Conservation (phyloP, 2,888 invertebrate genomes). For the Machimus atricapillus region DNA sequence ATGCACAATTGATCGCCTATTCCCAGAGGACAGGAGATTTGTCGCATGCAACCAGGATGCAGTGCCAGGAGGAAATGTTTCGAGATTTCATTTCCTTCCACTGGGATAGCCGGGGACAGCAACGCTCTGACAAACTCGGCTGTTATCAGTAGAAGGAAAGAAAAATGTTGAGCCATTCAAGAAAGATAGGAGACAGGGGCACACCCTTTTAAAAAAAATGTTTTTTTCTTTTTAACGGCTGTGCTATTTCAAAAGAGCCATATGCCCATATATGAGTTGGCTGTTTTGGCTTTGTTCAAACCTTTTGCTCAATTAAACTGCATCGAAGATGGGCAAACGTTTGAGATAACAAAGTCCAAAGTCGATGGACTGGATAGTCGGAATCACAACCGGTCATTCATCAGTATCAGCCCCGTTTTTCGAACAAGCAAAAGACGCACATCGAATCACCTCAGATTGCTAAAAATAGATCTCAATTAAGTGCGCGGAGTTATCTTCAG, state of each 20-base stretch:
- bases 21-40: neutral
- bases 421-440: neutral
- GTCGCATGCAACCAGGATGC: neutral
- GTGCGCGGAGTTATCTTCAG: constrained; percentile 6
- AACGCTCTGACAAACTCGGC: neutral
- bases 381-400: constrained; percentile 30
- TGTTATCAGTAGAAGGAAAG: neutral
- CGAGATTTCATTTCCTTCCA: neutral
- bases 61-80: neutral
- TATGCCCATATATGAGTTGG: neutral
- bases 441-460: constrained; percentile 29
- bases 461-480: constrained; percentile 33
- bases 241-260: neutral
- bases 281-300: neutral
- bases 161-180: neutral
- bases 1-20: neutral
- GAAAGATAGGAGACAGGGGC: neutral
- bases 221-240: neutral
- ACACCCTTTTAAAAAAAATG: neutral
- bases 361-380: neutral
- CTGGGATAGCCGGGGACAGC: neutral
- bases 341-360: neutral
- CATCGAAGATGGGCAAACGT: neutral
- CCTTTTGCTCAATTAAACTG: neutral
- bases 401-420: neutral